phyloP scores from a whole-genome alignment of 2,888 invertebrate genomes.

The Gisinianus flammeolus region DNA sequence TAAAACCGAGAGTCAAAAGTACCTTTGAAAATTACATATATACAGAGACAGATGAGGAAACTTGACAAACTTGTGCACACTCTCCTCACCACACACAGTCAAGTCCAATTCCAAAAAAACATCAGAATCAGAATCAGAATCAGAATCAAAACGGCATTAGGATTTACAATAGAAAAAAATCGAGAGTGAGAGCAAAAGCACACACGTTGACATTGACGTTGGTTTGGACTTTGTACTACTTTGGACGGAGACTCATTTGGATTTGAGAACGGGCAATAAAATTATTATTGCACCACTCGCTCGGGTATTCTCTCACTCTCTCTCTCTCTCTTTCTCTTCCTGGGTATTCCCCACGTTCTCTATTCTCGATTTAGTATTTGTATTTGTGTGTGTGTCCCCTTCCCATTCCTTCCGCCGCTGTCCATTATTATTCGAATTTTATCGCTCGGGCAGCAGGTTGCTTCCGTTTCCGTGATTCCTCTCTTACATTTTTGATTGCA shows the following conservation, averaged over 20 bases:
- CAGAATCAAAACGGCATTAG: background rate
- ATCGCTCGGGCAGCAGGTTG: conserved; percentile 50
- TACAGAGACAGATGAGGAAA: too few relatives aligned
- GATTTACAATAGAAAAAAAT: too few relatives aligned
- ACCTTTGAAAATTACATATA: too few relatives aligned
- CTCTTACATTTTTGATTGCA: too few relatives aligned
- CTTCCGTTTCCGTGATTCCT: conserved; percentile 40
- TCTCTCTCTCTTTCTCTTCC: background rate
- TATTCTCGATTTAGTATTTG: background rate
- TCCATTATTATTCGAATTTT: conserved; percentile 48
- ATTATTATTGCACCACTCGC: conserved; percentile 24
- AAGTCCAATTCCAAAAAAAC: too few relatives aligned
- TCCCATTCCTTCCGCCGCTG: background rate
- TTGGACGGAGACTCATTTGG: conserved; percentile 17
- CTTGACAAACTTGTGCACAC: too few relatives aligned
- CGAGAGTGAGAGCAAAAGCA: too few relatives aligned
- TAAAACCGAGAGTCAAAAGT: too few relatives aligned
- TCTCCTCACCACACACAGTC: too few relatives aligned
- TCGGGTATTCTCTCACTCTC: background rate
- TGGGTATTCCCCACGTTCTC: background rate
- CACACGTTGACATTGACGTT: too few relatives aligned
- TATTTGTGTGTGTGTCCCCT: too few relatives aligned
- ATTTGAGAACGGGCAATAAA: conserved; percentile 31
- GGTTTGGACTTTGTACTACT: too few relatives aligned
- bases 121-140: background rate